Base-by-base conservation (phyloP, 2,113 vertebrate species). In the Salvelinus alpinus region DNA sequence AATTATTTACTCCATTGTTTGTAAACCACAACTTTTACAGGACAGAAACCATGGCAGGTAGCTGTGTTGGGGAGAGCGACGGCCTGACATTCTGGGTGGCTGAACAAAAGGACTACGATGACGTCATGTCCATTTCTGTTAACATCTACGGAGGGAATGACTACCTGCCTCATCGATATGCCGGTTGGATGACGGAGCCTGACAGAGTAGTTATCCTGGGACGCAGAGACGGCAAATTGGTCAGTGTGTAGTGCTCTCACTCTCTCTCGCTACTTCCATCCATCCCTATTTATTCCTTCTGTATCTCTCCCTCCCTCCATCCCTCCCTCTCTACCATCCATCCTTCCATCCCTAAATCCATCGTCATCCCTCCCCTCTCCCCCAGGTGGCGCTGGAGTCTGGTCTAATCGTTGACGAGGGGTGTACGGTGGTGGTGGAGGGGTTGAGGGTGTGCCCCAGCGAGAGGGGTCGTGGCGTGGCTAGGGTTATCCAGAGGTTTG, bases 151-250 rank as follows among this genome's bases (percentile, higher is more conserved):
- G 25, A 25, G 25, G 25, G 34, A 80, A 77, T 62, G 88, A 89
- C 72, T 89, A 86, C 70, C 80, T 89, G 64, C 88, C 86, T 22
- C 76, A 80, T 65, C 86, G 77, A 12, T 89, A 85, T 60, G 79
- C 82, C 25, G 54, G 9, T 20, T 89, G 86, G 86, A 79, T 89
- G 78, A 81, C 29, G 24, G 82, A 89, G 64, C 79, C 27, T 18
- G 71, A 75, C n/a, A 80, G 88, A 78, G 64, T 86, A 44, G 80
- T 84, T 44, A 76, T 90, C 34, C 77, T 90, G 67, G 87, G 81
- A 11, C 81, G 79, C 20, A 86, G 72, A 48, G 57, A 70, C 5
- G 65, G 74, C 2, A 84, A 66, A 71, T 67, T 88, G 87, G 89
- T 87, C 59, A 31, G 64, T 29, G 11, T 12, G 8, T 4, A 9